Evolutionary conservation across 2,888 invertebrate genomes (phyloP).

Genomic region (Drosophila mayaguana): DNA sequence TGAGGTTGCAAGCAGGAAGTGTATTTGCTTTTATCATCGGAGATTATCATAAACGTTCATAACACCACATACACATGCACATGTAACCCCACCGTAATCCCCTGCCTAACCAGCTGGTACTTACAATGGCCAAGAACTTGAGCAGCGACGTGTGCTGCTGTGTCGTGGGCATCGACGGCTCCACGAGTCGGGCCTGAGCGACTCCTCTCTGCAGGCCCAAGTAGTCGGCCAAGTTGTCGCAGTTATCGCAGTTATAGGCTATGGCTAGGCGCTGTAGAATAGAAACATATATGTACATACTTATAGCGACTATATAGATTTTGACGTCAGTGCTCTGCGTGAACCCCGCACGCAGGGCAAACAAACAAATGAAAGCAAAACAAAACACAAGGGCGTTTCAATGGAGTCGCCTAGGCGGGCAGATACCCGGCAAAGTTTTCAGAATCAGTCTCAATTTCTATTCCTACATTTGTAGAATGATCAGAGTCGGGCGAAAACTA

Average conservation of each 20-base stretch:
- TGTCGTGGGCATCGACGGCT: slow-evolving; percentile 49
- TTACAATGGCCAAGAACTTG: slow-evolving; percentile 93
- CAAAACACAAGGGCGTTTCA: background rate
- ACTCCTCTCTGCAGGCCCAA: slow-evolving; percentile 62
- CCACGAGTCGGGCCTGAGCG: slow-evolving; percentile 47
- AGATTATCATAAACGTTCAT: slow-evolving; percentile 37
- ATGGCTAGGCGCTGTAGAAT: slow-evolving; percentile 75
- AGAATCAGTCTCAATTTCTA: background rate
- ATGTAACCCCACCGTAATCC: slow-evolving; percentile 4
- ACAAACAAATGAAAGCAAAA: slow-evolving; percentile 22
- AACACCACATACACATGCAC: background rate
- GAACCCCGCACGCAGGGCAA: slow-evolving; percentile 17
- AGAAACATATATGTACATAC: slow-evolving; percentile 33
- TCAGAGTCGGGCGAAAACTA: too few species aligned
- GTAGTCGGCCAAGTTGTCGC: slow-evolving; percentile 82
- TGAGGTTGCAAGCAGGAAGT: slow-evolving; percentile 67
- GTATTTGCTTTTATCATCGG: slow-evolving; percentile 19
- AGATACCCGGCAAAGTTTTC: background rate
- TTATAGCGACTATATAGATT: slow-evolving; percentile 7
- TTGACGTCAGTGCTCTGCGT: slow-evolving; percentile 45
- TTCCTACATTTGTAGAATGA: background rate
- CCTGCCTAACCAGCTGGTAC: slow-evolving; percentile 83
- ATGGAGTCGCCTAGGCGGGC: background rate
- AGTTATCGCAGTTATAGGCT: slow-evolving; percentile 73
- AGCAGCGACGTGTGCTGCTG: slow-evolving; percentile 85